phyloP scores from a whole-genome alignment of 1,140 invertebrate genomes.

The Hestina assimilis region DNA sequence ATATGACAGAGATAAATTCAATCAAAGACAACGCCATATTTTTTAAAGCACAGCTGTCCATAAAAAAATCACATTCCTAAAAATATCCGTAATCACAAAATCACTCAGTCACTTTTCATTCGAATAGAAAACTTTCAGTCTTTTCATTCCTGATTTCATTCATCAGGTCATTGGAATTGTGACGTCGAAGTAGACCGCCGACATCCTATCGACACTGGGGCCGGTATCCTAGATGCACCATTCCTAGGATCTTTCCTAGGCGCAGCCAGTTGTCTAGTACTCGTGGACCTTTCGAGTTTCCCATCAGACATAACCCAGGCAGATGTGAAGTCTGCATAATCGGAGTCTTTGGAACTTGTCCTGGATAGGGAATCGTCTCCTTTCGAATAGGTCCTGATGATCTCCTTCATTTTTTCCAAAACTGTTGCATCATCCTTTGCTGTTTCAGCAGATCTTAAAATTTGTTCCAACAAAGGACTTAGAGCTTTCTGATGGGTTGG shows the following conservation, averaged over 20 bases:
- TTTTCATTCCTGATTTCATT: conserved; percentile 32
- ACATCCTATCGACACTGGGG: conserved; percentile 76
- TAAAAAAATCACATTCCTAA: conserved; percentile 1
- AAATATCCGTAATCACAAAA: conserved; percentile 14
- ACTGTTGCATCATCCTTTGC: conserved; percentile 84
- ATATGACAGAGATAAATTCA: conserved; percentile 28
- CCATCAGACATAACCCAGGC: conserved; percentile 87
- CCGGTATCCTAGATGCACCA: conserved; percentile 55
- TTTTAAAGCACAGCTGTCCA: neutral
- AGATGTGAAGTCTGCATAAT: conserved; percentile 83
- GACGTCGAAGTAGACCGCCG: conserved; percentile 69
- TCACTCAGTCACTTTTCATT: conserved; percentile 35
- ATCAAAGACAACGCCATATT: too few relatives aligned
- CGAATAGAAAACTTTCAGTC: conserved; percentile 39
- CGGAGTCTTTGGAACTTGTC: conserved; percentile 78
- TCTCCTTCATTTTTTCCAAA: conserved; percentile 84
- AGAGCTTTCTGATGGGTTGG: conserved; percentile 79
- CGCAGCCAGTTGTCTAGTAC: conserved; percentile 69
- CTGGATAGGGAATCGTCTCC: conserved; percentile 70
- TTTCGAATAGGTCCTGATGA: conserved; percentile 82
- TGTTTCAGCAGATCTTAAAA: conserved; percentile 83
- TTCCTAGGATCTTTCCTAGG: conserved; percentile 78
- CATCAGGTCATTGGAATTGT: conserved; percentile 63
- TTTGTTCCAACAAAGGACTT: conserved; percentile 84
- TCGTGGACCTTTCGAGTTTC: conserved; percentile 79